These are phyloP conservation scores for Glaucidium brasilianum DNA, from an alignment of 2,113 vertebrate species.

Conservation along the genomic window DNA sequence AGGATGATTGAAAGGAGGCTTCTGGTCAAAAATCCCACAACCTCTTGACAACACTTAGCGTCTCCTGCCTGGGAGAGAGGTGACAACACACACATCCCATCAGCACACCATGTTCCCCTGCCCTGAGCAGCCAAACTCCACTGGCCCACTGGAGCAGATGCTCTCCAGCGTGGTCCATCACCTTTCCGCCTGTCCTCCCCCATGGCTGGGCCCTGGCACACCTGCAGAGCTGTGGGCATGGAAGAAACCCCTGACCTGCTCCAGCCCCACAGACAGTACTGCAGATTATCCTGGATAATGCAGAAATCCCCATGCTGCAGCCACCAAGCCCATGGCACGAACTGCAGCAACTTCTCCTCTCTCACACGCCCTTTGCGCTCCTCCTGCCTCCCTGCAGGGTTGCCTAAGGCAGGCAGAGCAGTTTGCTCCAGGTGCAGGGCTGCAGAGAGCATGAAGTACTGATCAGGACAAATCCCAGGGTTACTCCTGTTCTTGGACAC, in stretches of 20 bases:
- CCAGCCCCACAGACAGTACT: background rate
- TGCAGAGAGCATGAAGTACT: background rate
- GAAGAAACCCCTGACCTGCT: background rate
- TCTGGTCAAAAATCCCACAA: background rate
- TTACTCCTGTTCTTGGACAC: background rate
- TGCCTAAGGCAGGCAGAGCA: background rate
- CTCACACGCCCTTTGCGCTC: rapidly evolving
- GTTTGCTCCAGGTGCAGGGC: background rate
- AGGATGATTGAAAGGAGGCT: background rate
- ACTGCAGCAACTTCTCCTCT: background rate
- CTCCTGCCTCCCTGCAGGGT: background rate
- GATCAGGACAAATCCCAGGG: background rate
- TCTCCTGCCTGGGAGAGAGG: background rate
- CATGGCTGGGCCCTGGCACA: background rate
- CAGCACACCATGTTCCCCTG: background rate
- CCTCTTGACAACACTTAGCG: background rate
- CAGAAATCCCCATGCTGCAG: background rate
- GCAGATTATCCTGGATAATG: background rate
- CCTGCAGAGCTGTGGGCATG: background rate
- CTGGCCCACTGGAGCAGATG: background rate
- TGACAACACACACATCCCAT: background rate
- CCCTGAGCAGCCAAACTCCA: background rate
- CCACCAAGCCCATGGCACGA: rapidly evolving
- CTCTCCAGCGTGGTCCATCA: background rate
- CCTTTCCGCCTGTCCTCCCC: background rate